Conservation (phyloP, 2,113 vertebrate genomes). For the Pygathrix nemaeus region DNA sequence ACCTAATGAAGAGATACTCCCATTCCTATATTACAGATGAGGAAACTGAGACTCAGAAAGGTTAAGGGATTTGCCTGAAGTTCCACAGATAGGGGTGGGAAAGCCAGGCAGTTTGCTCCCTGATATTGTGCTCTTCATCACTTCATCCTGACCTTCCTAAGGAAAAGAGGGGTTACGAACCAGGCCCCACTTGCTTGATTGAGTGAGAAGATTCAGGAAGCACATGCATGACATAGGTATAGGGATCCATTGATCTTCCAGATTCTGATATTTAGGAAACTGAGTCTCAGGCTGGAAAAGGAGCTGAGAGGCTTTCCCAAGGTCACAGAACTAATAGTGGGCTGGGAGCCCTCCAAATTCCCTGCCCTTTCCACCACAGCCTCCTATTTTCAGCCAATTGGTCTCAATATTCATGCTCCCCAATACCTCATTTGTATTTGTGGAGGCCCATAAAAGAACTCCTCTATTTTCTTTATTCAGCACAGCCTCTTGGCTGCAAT, state of each 20-base stretch:
- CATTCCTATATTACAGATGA: neutral
- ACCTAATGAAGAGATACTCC: neutral
- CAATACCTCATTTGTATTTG: neutral
- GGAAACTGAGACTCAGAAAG: neutral
- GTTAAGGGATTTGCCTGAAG: neutral
- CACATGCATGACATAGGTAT: neutral
- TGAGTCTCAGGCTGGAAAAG: neutral
- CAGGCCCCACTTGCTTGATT: neutral
- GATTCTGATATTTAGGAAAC: constrained; percentile 39
- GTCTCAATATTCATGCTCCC: neutral
- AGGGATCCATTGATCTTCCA: neutral
- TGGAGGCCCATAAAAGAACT: neutral
- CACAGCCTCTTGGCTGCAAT: neutral
- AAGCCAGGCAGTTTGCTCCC: neutral
- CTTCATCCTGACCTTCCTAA: neutral
- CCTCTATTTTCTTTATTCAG: neutral
- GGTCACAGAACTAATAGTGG: neutral
- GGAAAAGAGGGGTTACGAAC: neutral
- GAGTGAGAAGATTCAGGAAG: neutral
- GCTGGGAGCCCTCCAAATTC: neutral
- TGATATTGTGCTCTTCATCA: neutral
- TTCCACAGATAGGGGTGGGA: neutral
- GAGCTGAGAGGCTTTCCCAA: neutral
- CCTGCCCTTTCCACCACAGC: neutral
- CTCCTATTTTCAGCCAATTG: neutral